Evolutionary conservation across 2,113 vertebrate species (phyloP).

Genomic region (Ardeotis arabs): DNA sequence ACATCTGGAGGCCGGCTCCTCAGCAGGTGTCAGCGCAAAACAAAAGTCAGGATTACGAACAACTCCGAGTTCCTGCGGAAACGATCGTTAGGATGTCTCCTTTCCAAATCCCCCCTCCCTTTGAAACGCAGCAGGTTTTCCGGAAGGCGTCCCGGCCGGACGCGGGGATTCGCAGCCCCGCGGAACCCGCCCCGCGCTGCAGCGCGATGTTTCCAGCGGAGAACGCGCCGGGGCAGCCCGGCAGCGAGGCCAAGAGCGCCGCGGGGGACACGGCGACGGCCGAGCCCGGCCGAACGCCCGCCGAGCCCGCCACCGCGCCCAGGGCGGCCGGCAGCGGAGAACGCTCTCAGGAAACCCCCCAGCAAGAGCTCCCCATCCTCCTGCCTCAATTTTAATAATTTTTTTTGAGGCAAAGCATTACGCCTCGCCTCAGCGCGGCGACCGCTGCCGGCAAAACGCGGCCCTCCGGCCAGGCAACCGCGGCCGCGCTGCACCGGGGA

Average conservation of each 20-base stretch:
- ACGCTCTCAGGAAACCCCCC: not conserved
- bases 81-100: not conserved
- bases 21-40: not conserved
- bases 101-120: not conserved
- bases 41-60: not conserved
- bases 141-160: not conserved
- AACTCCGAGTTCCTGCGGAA: not conserved
- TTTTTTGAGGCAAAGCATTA: not conserved
- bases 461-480: not conserved
- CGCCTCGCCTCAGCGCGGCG: not conserved
- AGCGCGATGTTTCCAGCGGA: not conserved
- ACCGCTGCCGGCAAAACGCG: not conserved
- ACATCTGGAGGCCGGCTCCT: not conserved
- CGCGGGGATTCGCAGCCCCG: fast-evolving
- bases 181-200: not conserved
- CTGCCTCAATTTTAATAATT: not conserved
- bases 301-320: fast-evolving
- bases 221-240: no score
- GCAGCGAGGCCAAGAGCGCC: not conserved
- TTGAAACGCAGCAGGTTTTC: not conserved
- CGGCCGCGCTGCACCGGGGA: not conserved
- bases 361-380: no score
- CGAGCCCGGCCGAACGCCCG: not conserved
- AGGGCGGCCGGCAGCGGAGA: not conserved
- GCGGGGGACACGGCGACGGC: not conserved